Evolutionary conservation across 2,113 vertebrate species (phyloP), one percentile per base, ranked within the genome.

Genomic region (Oenanthe melanoleuca): DNA sequence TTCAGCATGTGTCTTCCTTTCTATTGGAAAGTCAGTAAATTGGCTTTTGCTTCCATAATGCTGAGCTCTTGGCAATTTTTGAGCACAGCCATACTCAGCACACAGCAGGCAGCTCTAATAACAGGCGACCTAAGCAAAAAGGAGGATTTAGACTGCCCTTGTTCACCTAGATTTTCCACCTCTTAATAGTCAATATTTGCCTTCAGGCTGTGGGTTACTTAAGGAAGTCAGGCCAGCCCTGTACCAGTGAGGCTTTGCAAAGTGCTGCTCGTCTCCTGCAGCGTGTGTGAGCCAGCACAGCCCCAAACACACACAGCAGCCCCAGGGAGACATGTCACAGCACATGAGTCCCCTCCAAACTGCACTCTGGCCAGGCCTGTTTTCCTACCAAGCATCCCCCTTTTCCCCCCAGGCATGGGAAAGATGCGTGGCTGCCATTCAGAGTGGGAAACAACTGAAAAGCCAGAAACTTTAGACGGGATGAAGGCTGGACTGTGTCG

Each of bases 61-160:
- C 96, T 80, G 89, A 89, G 92, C 80, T 94, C 89, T 73, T 87
- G 93, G 81, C 92, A 95, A 37, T 70, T 66, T 67, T 2, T 59
- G 84, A 80, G 86, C 9, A 12, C 52, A 66, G 86, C 55, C 28
- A 0, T 56, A 25, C 86, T 79, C 82, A n/a, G 89, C 91, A 63
- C 69, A 64, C 0, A 29, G 82, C 83, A 75, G 75, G 50, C 83
- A 73, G 86, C 47, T 83, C 91, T 81, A 67, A 69, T 64, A 75
- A 75, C 79, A 64, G 79, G 71, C 0, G 0, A 88, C 22, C 60
- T 70, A 80, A 92, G 89, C 64, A 73, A 83, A 86, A 88, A 55
- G 83, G 37, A 75, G 49, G 70, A 74, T 84, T 86, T 66, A 71
- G 70, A 18, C 34, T 81, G 81, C 66, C 74, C 53, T 79, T 77